phyloP scores from a whole-genome alignment of 1,140 invertebrate species.

The Trypoxylus dichotomus region DNA sequence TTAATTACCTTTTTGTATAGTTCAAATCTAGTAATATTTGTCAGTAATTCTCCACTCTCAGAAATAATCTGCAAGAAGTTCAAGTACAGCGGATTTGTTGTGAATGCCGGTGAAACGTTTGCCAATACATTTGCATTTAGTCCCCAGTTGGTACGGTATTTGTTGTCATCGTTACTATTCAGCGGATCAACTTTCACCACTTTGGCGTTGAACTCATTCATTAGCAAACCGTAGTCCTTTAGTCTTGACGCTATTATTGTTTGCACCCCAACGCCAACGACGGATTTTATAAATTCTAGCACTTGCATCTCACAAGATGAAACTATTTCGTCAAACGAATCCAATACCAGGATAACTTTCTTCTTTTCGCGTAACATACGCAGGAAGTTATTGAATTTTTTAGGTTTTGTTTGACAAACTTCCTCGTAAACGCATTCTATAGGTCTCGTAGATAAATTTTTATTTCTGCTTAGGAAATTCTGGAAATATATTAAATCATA shows the following conservation, averaged over 20 bases:
- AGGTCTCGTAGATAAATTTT: not conserved
- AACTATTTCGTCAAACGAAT: not conserved
- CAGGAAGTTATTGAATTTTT: not conserved
- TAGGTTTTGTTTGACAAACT: not conserved
- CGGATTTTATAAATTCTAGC: not conserved
- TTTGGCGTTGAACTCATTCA: not conserved
- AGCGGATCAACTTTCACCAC: not conserved
- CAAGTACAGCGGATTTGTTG: not conserved
- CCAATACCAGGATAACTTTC: not conserved
- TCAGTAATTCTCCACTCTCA: not conserved
- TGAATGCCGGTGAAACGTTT: not conserved
- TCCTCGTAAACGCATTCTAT: not conserved
- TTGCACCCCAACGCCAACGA: not conserved
- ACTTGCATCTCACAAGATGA: not conserved
- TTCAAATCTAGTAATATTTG: not conserved
- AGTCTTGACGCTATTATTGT: not conserved
- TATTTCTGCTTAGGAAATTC: not conserved
- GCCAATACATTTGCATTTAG: not conserved
- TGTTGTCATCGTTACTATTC: too few relatives aligned
- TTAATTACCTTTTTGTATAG: not conserved
- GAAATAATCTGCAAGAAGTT: not conserved
- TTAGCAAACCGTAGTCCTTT: not conserved
- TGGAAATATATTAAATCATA: not conserved
- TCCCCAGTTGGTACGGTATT: not conserved
- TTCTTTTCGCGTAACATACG: not conserved